These are phyloP conservation scores for Holothuria glaberrima DNA, from an alignment of 35 echinoderm and acorn worm species.

Conservation along the genomic window DNA sequence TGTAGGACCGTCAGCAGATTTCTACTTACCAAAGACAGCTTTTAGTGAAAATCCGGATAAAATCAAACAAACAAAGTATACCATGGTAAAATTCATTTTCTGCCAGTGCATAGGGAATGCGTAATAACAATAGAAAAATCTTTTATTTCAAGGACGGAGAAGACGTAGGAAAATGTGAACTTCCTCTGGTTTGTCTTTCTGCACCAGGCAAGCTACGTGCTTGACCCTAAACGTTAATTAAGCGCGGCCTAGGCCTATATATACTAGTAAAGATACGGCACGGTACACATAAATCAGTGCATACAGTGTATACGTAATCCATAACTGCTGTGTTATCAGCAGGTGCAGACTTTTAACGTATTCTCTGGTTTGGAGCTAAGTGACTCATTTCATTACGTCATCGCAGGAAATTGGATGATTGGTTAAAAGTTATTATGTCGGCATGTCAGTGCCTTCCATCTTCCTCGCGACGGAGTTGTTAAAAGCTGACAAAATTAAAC, in stretches of 20 bases:
- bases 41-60: neutral
- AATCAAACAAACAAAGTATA: neutral
- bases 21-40: neutral
- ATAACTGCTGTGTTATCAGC: too few relatives aligned
- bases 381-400: neutral
- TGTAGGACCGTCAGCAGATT: too few relatives aligned
- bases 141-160: constrained; percentile 29
- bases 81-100: neutral
- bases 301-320: neutral
- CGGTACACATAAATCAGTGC: neutral
- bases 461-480: too few relatives aligned
- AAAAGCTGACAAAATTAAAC: too few relatives aligned
- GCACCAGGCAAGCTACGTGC: too few relatives aligned
- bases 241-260: too few relatives aligned
- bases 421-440: constrained; percentile 20
- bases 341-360: neutral
- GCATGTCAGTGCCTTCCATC: too few relatives aligned
- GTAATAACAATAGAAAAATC: neutral
- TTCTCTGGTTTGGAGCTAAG: neutral
- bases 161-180: too few relatives aligned
- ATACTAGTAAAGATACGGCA: neutral
- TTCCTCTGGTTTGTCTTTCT: too few relatives aligned
- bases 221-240: too few relatives aligned
- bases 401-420: constrained; percentile 6
- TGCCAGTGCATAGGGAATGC: neutral